Conservation (phyloP, 2,113 vertebrate genomes). For the Hemichromis elongatus region DNA sequence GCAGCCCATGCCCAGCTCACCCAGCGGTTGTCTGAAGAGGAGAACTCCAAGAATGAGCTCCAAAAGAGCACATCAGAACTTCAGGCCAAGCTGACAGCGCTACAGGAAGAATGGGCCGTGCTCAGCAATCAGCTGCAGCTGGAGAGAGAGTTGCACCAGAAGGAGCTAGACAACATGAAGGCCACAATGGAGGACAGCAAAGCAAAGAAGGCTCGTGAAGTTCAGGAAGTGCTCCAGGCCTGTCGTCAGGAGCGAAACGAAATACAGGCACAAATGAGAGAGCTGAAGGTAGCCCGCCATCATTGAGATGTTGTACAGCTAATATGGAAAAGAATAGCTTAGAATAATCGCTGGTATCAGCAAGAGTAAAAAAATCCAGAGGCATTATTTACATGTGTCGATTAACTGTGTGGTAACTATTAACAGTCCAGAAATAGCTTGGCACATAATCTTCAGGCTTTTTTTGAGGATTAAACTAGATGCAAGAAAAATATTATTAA, state of each 20-base stretch:
- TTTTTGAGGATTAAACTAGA: not conserved
- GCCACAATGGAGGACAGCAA: constrained; percentile 69
- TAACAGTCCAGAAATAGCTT: not conserved
- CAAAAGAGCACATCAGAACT: constrained; percentile 71
- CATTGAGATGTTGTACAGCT: not conserved
- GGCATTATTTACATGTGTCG: not conserved
- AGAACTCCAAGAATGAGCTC: constrained; percentile 75
- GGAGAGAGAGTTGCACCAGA: constrained; percentile 83
- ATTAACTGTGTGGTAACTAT: not conserved
- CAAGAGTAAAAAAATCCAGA: not conserved
- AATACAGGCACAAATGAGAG: constrained; percentile 72
- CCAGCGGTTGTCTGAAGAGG: constrained; percentile 75
- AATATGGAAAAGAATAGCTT: not conserved
- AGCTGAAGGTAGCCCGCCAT: constrained; percentile 75
- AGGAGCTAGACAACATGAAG: constrained; percentile 76
- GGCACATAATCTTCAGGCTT: not conserved
- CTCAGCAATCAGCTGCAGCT: constrained; percentile 81
- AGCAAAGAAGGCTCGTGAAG: constrained; percentile 74
- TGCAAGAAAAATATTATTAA: not conserved
- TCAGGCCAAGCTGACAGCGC: constrained; percentile 66
- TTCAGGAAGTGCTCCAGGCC: constrained; percentile 74
- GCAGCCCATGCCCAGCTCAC: constrained; percentile 74
- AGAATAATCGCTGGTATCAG: not conserved
- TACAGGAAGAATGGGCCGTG: constrained; percentile 73
- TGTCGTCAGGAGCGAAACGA: constrained; percentile 80